Evolutionary conservation across 1,140 invertebrate species (phyloP), one percentile per base, ranked within the genome.

Genomic region (Cydia strobilella): DNA sequence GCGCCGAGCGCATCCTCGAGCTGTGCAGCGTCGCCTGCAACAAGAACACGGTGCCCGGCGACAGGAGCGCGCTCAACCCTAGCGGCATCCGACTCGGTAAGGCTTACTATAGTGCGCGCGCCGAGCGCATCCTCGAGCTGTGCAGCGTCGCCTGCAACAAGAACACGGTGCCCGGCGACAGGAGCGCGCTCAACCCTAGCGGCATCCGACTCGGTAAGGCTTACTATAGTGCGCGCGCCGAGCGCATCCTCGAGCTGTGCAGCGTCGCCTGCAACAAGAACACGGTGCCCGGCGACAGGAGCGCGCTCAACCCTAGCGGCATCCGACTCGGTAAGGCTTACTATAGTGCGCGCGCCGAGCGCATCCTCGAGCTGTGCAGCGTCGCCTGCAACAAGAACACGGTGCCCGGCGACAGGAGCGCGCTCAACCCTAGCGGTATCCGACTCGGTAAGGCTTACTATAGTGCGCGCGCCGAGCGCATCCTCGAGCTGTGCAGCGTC

Each of bases 321-420:
- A 42, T 42, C 39, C 39, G 10, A 12, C 39, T 42, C 10, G 39
- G 39, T 42, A 12, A 42, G 39, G 9, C 7, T 42, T 42, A 3
- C n/a, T n/a, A n/a, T n/a, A n/a, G n/a, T n/a, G n/a, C n/a, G 3
- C 95, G 96, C 80, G 98, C 96, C 2, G 98, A 99, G 90, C 95
- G 95, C 75, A 95, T 99, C 39, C 93, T 99, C 0, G 98, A 99
- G 88, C 95, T 97, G 63, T 95, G 98, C 77, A 96, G 96, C 69
- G 98, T 99, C 87, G 98, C 98, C 15, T 98, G 97, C 80, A 99
- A 99, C 90, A 99, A 99, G 93, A 99, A 99, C 89, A 99, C 99
- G 0, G 96, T 98, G 74, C 97, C 97, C 6, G 98, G 98, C 2
- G 99, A 99, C 90, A 99, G 98, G 89, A 99, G 97, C 86, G 98